Conservation (phyloP, 2,888 invertebrate species). For the Ophion ellenae region DNA sequence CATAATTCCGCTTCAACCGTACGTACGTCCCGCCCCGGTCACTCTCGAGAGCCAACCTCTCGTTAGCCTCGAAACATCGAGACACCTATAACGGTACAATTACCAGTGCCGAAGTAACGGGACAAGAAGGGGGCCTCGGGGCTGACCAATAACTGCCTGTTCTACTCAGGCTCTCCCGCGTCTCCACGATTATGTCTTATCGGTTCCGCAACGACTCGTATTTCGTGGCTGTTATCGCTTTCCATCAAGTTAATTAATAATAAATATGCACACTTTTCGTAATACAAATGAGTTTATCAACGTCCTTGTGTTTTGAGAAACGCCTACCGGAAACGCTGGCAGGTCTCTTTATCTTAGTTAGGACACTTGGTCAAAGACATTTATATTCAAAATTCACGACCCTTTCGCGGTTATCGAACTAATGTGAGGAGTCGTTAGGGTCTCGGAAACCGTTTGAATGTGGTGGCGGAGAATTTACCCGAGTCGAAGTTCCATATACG, state of each 20-base stretch:
- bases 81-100: conserved; percentile 28
- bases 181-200: background rate
- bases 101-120: conserved; percentile 7
- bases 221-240: conserved; percentile 10
- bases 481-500: too few species aligned
- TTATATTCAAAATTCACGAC: too few species aligned
- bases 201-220: background rate
- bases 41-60: conserved; percentile 21
- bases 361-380: too few species aligned
- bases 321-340: too few species aligned
- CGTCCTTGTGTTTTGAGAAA: too few species aligned
- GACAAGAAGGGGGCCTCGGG: background rate
- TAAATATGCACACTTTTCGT: background rate
- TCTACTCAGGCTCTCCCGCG: conserved; percentile 29
- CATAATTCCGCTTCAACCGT: too few species aligned
- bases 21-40: conserved; percentile 7
- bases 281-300: background rate
- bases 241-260: background rate
- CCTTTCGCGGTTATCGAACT: too few species aligned
- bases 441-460: too few species aligned
- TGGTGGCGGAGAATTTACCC: too few species aligned
- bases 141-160: conserved; percentile 45
- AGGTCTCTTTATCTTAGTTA: too few species aligned
- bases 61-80: conserved; percentile 48
- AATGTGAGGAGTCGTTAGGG: too few species aligned